phyloP scores from a whole-genome alignment of 1,140 invertebrate genomes.

The Pinna nobilis region DNA sequence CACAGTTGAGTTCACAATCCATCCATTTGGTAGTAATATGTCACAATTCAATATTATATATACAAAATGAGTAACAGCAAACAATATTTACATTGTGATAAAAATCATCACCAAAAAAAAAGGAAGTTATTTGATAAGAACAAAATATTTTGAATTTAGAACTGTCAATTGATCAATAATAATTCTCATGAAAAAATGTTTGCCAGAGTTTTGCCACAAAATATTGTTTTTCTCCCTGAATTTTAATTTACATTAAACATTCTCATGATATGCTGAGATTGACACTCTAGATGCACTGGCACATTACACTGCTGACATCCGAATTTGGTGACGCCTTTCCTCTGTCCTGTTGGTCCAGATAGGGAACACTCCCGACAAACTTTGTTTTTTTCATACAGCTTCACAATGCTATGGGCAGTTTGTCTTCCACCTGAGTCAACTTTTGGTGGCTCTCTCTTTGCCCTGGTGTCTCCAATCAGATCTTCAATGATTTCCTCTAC shows the following conservation, averaged over 20 bases:
- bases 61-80: too few species aligned
- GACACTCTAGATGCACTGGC: conserved; percentile 11
- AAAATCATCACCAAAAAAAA: too few species aligned
- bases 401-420: background rate
- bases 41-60: too few species aligned
- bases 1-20: too few species aligned
- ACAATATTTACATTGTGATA: too few species aligned
- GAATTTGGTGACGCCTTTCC: conserved; percentile 11
- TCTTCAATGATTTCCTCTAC: background rate
- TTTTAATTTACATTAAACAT: conserved; percentile 76
- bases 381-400: conserved; percentile 5
- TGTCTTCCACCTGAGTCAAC: background rate
- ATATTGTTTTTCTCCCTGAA: too few species aligned
- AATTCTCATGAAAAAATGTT: too few species aligned
- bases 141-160: too few species aligned
- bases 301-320: conserved; percentile 17
- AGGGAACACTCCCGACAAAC: background rate
- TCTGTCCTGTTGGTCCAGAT: background rate
- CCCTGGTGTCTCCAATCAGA: conserved; percentile 5
- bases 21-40: too few species aligned
- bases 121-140: too few species aligned
- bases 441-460: background rate
- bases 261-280: conserved; percentile 9
- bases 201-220: too few species aligned
- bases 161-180: too few species aligned